Conservation (phyloP, 2,888 invertebrate genomes). For the Rhodophaea formosa region DNA sequence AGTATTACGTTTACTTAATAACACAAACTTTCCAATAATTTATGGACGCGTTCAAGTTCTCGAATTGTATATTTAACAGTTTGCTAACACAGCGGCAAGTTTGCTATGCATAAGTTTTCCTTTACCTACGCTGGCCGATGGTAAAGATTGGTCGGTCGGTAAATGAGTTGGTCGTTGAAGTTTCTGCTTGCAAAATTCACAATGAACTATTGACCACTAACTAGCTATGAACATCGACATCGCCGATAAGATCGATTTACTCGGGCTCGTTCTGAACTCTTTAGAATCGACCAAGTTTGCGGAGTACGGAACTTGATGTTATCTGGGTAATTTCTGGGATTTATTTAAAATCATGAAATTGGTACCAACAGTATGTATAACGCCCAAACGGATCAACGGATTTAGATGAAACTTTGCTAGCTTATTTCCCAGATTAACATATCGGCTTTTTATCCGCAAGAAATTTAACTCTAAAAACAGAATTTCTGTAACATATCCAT, state of each 20-base stretch:
- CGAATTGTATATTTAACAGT: conserved; percentile 15
- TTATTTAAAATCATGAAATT: too few species aligned
- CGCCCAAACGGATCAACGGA: too few species aligned
- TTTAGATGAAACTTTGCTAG: too few species aligned
- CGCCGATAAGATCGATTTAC: conserved; percentile 61
- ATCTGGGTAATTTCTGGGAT: conserved; percentile 21
- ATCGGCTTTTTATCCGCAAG: too few species aligned
- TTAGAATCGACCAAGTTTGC: conserved; percentile 42
- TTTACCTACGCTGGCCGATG: conserved; percentile 35
- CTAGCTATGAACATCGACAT: conserved; percentile 56
- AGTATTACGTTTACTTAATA: neutral
- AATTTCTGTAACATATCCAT: too few species aligned
- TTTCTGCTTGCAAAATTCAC: conserved; percentile 51
- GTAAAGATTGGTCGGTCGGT: conserved; percentile 54
- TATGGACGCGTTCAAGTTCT: conserved; percentile 5
- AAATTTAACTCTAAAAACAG: too few species aligned
- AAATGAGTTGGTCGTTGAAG: conserved; percentile 60
- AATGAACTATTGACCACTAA: conserved; percentile 52
- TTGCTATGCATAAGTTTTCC: conserved; percentile 32
- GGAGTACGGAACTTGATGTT: conserved; percentile 17
- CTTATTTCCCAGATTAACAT: too few species aligned
- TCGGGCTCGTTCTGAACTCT: conserved; percentile 31
- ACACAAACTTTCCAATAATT: neutral
- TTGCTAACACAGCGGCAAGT: conserved; percentile 25
- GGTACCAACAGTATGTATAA: too few species aligned